A percentile compares a stretch with the other conserved stretches of the same genome.
These are phyloP conservation scores for Brachyptera putata DNA, from an alignment of 2,888 invertebrate species.

Conservation along the genomic window DNA sequence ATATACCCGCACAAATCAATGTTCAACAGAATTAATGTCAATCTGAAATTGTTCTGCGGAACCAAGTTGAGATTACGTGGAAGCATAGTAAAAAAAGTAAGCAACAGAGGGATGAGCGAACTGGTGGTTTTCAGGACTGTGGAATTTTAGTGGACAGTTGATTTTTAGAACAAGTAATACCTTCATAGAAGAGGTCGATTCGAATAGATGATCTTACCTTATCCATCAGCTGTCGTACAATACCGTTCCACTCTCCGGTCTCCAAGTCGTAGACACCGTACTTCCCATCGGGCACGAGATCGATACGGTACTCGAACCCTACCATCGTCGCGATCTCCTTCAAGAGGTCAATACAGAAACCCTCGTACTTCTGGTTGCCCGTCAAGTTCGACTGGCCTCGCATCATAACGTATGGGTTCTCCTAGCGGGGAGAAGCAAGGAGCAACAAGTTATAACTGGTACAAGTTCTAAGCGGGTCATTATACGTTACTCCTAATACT, in stretches of 20 bases:
- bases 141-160: too few relatives aligned
- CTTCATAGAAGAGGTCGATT: too few relatives aligned
- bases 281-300: slow-evolving; percentile 60
- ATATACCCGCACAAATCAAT: too few relatives aligned
- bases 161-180: too few relatives aligned
- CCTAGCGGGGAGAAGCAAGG: slow-evolving; percentile 41
- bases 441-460: slow-evolving; percentile 1
- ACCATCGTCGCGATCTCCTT: slow-evolving; percentile 59
- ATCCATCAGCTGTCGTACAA: slow-evolving; percentile 61
- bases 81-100: too few relatives aligned
- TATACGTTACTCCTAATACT: too few relatives aligned
- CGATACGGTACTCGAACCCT: slow-evolving; percentile 63
- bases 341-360: slow-evolving; percentile 69
- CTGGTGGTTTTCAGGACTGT: too few relatives aligned
- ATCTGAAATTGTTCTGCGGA: too few relatives aligned
- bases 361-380: slow-evolving; percentile 63
- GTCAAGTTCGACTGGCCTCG: slow-evolving; percentile 49
- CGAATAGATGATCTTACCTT: slow-evolving; percentile 58
- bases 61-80: too few relatives aligned
- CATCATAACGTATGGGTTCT: slow-evolving; percentile 56
- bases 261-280: slow-evolving; percentile 70
- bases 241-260: slow-evolving; percentile 71
- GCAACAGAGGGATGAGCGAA: too few relatives aligned
- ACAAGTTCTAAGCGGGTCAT: slow-evolving; percentile 24
- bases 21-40: too few relatives aligned